Evolutionary conservation across 2,113 vertebrate genomes (phyloP).

Genomic region (Thalassarche chlororhynchos): DNA sequence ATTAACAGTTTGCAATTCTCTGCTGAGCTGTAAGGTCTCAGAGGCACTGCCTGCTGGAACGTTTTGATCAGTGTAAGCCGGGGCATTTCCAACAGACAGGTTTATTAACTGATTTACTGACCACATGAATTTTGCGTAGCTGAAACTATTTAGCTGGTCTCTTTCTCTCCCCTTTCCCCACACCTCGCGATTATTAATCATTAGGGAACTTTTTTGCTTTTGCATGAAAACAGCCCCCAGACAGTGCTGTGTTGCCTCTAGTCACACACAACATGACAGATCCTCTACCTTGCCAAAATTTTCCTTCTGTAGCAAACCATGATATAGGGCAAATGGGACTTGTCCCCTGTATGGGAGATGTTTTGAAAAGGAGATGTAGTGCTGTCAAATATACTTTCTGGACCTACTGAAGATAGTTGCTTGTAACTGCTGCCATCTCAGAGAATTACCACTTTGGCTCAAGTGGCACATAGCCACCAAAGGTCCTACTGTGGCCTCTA

Average conservation of each 20-base stretch:
- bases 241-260: not conserved
- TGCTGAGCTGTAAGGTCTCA: slow-evolving; percentile 39
- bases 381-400: not conserved
- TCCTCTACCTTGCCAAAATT: not conserved
- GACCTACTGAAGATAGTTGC: not conserved
- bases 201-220: not conserved
- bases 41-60: slow-evolving; percentile 27
- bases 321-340: not conserved
- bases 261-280: not conserved
- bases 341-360: not conserved
- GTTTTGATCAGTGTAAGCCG: slow-evolving; percentile 33
- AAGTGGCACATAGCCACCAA: not conserved
- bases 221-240: not conserved
- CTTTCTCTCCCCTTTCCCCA: slow-evolving; percentile 6
- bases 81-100: slow-evolving; percentile 59
- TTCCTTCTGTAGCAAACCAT: not conserved
- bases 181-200: slow-evolving; percentile 2
- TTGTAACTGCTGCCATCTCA: not conserved
- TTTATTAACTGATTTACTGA: slow-evolving; percentile 70
- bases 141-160: slow-evolving; percentile 27
- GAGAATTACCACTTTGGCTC: not conserved
- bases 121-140: slow-evolving; percentile 38
- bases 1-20: slow-evolving; percentile 55
- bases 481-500: not conserved
- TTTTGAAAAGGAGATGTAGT: not conserved